A percentile compares a stretch with the other conserved stretches of the same genome.
These are phyloP conservation scores for Megalurothrips usitatus DNA, from an alignment of 2,888 invertebrate species.

Conservation along the genomic window DNA sequence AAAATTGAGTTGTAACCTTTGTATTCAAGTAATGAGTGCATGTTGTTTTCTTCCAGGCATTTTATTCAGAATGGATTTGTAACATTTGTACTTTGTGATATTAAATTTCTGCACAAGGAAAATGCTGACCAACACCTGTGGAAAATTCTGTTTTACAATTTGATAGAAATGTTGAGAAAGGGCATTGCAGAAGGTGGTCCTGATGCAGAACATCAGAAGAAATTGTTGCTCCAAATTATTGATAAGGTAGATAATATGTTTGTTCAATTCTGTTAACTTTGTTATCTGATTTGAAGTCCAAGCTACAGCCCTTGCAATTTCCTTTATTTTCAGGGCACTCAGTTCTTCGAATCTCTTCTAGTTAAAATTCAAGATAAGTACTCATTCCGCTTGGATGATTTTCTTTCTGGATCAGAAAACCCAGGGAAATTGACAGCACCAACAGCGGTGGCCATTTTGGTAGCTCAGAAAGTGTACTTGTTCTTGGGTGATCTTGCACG, in stretches of 20 bases:
- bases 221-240: conserved; percentile 62
- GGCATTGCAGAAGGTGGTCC: conserved; percentile 58
- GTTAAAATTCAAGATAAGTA: conserved; percentile 68
- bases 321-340: conserved; percentile 52
- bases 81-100: conserved; percentile 66
- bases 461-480: conserved; percentile 81
- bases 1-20: too few relatives aligned
- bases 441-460: conserved; percentile 71
- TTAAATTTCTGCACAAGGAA: conserved; percentile 80
- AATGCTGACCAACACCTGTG: conserved; percentile 87
- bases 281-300: not conserved
- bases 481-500: conserved; percentile 89
- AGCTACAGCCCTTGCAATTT: conserved; percentile 19
- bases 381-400: conserved; percentile 60
- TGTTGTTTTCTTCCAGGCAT: conserved; percentile 41
- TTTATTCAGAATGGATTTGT: conserved; percentile 65
- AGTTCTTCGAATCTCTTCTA: conserved; percentile 72
- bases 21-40: conserved; percentile 4
- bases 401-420: conserved; percentile 49
- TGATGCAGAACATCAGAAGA: conserved; percentile 60
- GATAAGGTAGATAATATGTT: conserved; percentile 55
- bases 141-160: conserved; percentile 84
- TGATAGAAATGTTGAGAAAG: conserved; percentile 77
- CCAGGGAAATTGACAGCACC: conserved; percentile 52
- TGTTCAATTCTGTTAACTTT: not conserved